Conservation (phyloP, 2,888 invertebrate species). For the Epinotia brunnichana region DNA sequence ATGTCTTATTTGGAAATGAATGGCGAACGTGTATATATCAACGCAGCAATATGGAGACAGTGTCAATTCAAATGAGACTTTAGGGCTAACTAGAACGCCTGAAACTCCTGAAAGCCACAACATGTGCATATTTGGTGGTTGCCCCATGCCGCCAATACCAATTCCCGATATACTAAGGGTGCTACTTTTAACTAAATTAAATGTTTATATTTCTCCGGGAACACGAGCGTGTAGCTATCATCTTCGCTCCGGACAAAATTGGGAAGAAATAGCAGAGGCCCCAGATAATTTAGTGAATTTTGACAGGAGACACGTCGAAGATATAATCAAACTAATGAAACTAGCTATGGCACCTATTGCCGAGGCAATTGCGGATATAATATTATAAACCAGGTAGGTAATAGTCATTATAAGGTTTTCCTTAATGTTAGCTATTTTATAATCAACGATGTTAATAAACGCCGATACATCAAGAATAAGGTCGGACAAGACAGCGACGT, state of each 20-base stretch:
- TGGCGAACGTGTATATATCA: conserved; percentile 4
- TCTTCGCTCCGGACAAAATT: too few species aligned
- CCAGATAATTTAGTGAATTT: conserved; percentile 21
- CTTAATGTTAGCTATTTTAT: too few species aligned
- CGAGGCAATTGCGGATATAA: not conserved
- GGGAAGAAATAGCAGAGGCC: too few species aligned
- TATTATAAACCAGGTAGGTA: conserved; percentile 7
- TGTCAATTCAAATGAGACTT: conserved; percentile 3
- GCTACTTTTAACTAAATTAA: too few species aligned
- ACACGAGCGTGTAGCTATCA: too few species aligned
- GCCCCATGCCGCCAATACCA: too few species aligned
- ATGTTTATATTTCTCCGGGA: too few species aligned
- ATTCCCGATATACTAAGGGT: too few species aligned
- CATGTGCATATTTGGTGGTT: too few species aligned
- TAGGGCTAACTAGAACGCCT: not conserved
- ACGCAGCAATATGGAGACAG: conserved; percentile 7
- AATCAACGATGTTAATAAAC: too few species aligned
- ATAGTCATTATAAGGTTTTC: conserved; percentile 7
- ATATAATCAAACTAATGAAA: conserved; percentile 12
- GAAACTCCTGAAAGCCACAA: conserved; percentile 1
- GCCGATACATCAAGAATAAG: too few species aligned
- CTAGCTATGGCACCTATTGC: conserved; percentile 8
- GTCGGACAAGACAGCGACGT: too few species aligned
- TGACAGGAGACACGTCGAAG: conserved; percentile 21
- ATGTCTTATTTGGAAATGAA: conserved; percentile 13